Conservation (phyloP, 2,797 vertebrate genomes). For the Sebastes iracundus region DNA sequence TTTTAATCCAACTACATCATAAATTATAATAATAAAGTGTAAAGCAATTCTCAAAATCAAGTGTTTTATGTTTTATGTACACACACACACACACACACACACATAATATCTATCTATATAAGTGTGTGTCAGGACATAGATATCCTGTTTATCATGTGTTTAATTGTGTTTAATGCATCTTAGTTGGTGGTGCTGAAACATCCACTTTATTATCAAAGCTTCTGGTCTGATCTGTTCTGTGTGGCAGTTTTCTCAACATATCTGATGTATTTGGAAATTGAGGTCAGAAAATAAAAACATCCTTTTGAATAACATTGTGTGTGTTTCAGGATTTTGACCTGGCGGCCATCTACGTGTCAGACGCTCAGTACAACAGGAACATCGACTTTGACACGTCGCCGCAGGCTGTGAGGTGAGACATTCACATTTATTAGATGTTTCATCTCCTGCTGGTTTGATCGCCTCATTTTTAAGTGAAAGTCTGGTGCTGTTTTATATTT, state of each 20-base stretch:
- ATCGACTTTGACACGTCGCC: conserved; percentile 90
- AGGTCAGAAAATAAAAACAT: background rate
- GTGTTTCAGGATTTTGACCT: conserved; percentile 84
- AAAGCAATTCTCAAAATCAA: background rate
- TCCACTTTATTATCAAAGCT: background rate
- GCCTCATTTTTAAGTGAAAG: background rate
- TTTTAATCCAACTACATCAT: too few relatives aligned
- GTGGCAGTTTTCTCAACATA: background rate
- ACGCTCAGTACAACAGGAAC: conserved; percentile 94
- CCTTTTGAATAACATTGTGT: background rate
- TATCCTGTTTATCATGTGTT: too few relatives aligned
- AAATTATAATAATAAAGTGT: background rate
- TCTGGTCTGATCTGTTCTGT: background rate
- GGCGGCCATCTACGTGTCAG: conserved; percentile 90
- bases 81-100: too few relatives aligned
- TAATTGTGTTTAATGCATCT: too few relatives aligned
- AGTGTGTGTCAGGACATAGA: background rate
- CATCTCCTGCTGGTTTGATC: background rate
- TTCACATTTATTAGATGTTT: background rate
- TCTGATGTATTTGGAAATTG: background rate
- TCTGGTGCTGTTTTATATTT: background rate
- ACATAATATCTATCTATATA: background rate
- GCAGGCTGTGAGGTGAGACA: conserved; percentile 85
- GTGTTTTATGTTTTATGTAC: background rate
- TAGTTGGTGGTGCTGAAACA: background rate